Conservation (phyloP, 2,888 invertebrate genomes). For the Cotesia congregata region DNA sequence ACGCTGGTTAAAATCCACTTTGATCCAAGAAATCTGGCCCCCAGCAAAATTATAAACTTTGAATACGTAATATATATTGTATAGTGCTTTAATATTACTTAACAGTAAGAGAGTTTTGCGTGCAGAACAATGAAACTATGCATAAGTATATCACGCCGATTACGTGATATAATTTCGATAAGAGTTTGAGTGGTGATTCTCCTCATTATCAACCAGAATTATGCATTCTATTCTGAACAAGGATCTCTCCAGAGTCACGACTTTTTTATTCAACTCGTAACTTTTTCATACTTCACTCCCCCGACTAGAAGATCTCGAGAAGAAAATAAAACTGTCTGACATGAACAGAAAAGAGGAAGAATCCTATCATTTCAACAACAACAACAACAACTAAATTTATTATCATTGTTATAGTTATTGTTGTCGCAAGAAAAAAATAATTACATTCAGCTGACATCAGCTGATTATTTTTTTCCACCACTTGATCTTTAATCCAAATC, state of each 20-base stretch:
- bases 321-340: too few relatives aligned
- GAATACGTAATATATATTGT: too few relatives aligned
- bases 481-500: neutral
- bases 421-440: neutral
- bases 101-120: neutral
- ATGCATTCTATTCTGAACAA: conserved; percentile 8
- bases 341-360: neutral
- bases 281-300: conserved; percentile 16
- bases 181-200: conserved; percentile 19
- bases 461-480: neutral
- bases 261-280: neutral
- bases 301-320: too few relatives aligned
- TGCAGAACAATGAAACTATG: conserved; percentile 15
- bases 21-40: too few relatives aligned
- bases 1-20: too few relatives aligned
- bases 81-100: too few relatives aligned
- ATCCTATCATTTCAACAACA: neutral
- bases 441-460: neutral
- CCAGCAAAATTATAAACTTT: too few relatives aligned
- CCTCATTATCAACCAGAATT: conserved; percentile 22
- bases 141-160: conserved; percentile 15
- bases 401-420: neutral
- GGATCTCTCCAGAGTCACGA: conserved; percentile 5
- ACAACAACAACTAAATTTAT: neutral
- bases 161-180: conserved; percentile 24